Base-by-base conservation (phyloP, 2,888 invertebrate species). In the Synergus laeviventris region DNA sequence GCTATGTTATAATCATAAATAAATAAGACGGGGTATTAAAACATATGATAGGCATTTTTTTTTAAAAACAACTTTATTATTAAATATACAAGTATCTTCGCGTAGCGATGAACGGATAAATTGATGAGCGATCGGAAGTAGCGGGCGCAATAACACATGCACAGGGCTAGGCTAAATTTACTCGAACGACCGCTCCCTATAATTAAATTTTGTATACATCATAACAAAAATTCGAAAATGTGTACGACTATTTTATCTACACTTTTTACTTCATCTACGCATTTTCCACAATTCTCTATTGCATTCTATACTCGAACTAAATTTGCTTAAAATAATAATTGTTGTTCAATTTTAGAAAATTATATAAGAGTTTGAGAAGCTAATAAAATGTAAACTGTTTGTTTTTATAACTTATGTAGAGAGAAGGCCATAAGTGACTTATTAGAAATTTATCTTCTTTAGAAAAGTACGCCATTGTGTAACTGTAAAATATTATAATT, bases 1-100 rank as follows among this genome's bases (percentile, higher is more conserved):
- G 31, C 31, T 31, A 5, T 31, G 5, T 31, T 31, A 31, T 31
- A 31, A 31, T 5, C 5, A 54, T 18, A 18, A 54, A 2, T 9
- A 54, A 54, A 18, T 9, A n/a, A 2, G 18, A 1, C 18, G 5
- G 49, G 49, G 49, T 54, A 54, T 54, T 7, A 54, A 54, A 9
- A 9, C 2, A 18, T n/a, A 9, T 18, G 18, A 54, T 49, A 18
- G 8, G 18, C 1, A 49, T 49, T 18, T 49, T 54, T 18, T 54
- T 54, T 18, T 54, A 54, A 77, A 79, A 79, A 79, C 77, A 79
- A 79, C 73, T 79, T 77, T 79, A 79, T 79, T 79, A 64, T 70
- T 79, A 77, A 76, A 77, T 74, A 54, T 77, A 74, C 74, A 77
- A 76, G 76, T 73, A 79, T 45, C 74, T 79, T 74, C 64, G 77